A percentile compares a stretch with the other conserved stretches of the same genome.
These are phyloP conservation scores for Metacarcinus magister DNA, from an alignment of 2,888 invertebrate genomes.

Conservation along the genomic window DNA sequence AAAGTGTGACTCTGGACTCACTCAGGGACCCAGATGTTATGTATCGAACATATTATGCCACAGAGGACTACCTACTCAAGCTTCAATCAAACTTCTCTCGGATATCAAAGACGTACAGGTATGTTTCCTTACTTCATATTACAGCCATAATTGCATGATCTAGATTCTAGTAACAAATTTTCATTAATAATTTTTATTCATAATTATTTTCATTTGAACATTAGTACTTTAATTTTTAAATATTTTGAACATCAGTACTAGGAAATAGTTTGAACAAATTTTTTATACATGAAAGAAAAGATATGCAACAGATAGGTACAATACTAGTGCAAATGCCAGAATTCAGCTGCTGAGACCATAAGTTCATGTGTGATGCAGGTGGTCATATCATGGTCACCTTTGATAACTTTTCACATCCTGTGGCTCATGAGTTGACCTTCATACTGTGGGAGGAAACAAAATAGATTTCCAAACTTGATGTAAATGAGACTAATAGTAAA, in stretches of 20 bases:
- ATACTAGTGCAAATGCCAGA: no score
- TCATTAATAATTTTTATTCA: neutral
- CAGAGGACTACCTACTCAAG: constrained; percentile 73
- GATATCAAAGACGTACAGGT: constrained; percentile 71
- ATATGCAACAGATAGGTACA: no score
- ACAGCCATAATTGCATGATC: neutral
- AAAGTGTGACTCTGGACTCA: constrained; percentile 73
- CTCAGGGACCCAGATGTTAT: constrained; percentile 54
- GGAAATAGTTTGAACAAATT: no score
- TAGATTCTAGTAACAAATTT: neutral
- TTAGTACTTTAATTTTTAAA: no score
- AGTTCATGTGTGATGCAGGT: no score
- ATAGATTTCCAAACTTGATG: neutral
- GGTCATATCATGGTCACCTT: no score
- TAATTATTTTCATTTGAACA: no score
- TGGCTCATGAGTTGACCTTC: neutral
- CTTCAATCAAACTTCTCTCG: constrained; percentile 65
- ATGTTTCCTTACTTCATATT: neutral
- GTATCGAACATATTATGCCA: constrained; percentile 72
- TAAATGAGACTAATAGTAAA: neutral
- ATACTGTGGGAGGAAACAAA: neutral
- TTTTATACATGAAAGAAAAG: no score
- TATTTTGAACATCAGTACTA: no score
- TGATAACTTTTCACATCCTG: no score
- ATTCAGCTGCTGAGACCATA: no score